Evolutionary conservation across 35 echinoderm and acorn worm species (phyloP), one percentile per base, ranked within the genome.

Genomic region (Acanthaster planci): DNA sequence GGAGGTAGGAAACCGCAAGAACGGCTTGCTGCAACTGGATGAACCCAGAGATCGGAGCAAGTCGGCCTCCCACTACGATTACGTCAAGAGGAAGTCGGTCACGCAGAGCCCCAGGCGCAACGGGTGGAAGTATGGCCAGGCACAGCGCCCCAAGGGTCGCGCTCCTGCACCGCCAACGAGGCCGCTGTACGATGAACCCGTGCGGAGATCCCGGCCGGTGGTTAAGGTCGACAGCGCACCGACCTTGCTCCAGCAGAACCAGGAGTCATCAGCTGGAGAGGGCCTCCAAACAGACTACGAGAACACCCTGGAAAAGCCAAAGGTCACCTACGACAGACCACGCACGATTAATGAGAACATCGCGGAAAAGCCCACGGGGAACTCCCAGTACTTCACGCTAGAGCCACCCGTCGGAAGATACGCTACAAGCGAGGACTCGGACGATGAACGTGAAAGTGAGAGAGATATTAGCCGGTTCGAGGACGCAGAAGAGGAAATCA

Each of bases 21-120:
- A 54, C 53, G 52, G 5, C n/a, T 37, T 23, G 7, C 44, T 51
- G 2, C n/a, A n/a, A n/a, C 57, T 60, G 19, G 22, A 67, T 8
- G 84, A 86, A 52, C 30, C 50, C 2, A 22, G 64, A 31, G 64
- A 72, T 26, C 23, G 64, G 23, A 72, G 64, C 26, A 72, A 72
- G 29, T 72, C 64, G 1, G 64, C 64, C 0, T 72, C 64, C 23
- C 7, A 72, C 34, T 72, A 72, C 30, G 64, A 72, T 9, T 72
- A 72, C 23, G 34, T 72, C 19, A 72, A 72, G 34, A 21, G 64
- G 26, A 72, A 72, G 64, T 26, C 64, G 10, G 26, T 34, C 23
- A 14, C 18, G 26, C 64, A 72, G 64, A 72, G 26, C 10, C 64
- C 18, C 22, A 21, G 64, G 9, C 30, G 64, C 30, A 35, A 34